Evolutionary conservation across 2,888 invertebrate species (phyloP).

Genomic region (Harpalus rufipes): DNA sequence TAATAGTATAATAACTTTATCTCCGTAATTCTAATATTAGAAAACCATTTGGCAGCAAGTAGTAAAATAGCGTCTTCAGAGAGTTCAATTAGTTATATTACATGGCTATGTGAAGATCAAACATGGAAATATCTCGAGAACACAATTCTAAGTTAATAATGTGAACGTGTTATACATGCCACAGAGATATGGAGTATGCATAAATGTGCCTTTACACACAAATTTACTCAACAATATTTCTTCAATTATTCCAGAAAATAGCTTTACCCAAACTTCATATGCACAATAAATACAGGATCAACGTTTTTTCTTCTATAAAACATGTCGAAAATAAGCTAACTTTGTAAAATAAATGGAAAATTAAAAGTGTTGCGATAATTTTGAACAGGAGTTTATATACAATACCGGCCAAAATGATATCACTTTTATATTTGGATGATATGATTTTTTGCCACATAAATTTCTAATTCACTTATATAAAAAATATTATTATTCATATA

Average conservation of each 20-base stretch:
- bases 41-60: constrained; percentile 46
- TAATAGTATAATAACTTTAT: constrained; percentile 36
- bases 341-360: too few species aligned
- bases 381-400: too few species aligned
- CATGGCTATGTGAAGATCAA: constrained; percentile 60
- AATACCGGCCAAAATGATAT: too few species aligned
- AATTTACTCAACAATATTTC: constrained; percentile 33
- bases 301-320: not conserved
- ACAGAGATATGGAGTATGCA: constrained; percentile 18
- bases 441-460: constrained; percentile 8
- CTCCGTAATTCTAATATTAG: constrained; percentile 46
- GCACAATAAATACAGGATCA: not conserved
- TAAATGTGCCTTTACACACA: constrained; percentile 35
- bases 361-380: too few species aligned
- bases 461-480: constrained; percentile 16
- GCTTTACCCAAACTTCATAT: not conserved
- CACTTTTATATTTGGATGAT: not conserved
- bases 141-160: constrained; percentile 61
- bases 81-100: constrained; percentile 50
- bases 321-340: constrained; percentile 1
- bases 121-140: constrained; percentile 59
- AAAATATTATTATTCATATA: constrained; percentile 47
- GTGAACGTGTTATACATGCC: constrained; percentile 60
- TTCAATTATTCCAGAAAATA: constrained; percentile 17
- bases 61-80: constrained; percentile 54